Evolutionary conservation across 2,888 invertebrate species (phyloP).

Genomic region (Pachliopta kotzebuea): DNA sequence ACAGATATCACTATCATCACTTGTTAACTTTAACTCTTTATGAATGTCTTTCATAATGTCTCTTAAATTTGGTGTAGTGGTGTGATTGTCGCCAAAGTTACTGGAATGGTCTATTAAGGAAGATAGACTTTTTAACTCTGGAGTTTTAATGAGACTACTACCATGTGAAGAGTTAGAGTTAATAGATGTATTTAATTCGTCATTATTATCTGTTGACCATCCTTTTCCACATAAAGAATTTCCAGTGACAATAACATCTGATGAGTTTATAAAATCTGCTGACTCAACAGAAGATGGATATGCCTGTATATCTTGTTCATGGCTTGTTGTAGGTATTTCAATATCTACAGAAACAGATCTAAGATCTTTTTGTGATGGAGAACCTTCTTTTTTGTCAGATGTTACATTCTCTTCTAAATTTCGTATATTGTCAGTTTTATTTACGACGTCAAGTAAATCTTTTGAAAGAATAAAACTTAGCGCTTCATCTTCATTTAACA

Average conservation of each 20-base stretch:
- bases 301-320: conserved; percentile 45
- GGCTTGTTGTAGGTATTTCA: conserved; percentile 58
- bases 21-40: conserved; percentile 62
- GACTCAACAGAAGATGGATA: conserved; percentile 59
- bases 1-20: conserved; percentile 55
- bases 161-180: conserved; percentile 77
- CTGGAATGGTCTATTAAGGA: conserved; percentile 66
- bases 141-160: conserved; percentile 74
- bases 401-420: conserved; percentile 36
- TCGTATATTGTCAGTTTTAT: conserved; percentile 34
- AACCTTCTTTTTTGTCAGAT: conserved; percentile 30
- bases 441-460: conserved; percentile 53
- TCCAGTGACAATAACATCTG: conserved; percentile 71
- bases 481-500: conserved; percentile 86
- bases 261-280: conserved; percentile 56
- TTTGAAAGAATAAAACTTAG: conserved; percentile 84
- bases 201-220: conserved; percentile 83
- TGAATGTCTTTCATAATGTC: conserved; percentile 81
- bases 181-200: conserved; percentile 72
- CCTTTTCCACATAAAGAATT: conserved; percentile 84
- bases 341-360: conserved; percentile 42
- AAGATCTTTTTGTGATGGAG: conserved; percentile 21
- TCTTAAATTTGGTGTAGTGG: conserved; percentile 75
- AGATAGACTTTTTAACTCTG: conserved; percentile 71
- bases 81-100: conserved; percentile 54